Base-by-base conservation (phyloP, 2,888 invertebrate genomes). In the Sarcophaga carnaria region DNA sequence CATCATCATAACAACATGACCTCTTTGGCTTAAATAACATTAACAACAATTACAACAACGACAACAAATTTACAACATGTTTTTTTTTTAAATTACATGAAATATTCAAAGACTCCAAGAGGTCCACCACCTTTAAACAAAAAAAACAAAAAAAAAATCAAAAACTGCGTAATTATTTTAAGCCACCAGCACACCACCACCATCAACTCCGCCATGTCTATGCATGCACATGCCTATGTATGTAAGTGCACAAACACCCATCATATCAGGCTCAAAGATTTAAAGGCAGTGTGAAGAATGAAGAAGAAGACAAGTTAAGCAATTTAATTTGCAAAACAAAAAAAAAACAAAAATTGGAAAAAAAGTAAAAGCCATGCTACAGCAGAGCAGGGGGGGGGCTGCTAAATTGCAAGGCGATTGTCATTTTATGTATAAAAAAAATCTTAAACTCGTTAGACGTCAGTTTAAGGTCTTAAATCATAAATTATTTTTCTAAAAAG, bases 141-240 rank as follows among this genome's bases (percentile, higher is more conserved):
- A 20, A 20, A 20, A 22, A 22, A 22, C 22, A 22, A 1, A 22
- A 22, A 22, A 22, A 22, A 22, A 22, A 22, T 22, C 22, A 22
- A 22, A 49, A 84, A 84, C 84, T 87, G 84, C 84, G 87, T 87
- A 87, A 87, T 87, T 84, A 87, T 84, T 87, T 70, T 75, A 83
- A 87, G 83, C 69, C 83, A 66, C 49, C 45, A 71, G 60, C 59
- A 59, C 45, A 45, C 60, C 20, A 20, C 27, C 64, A n/a, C 66
- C 47, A 11, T n/a, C 74, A 60, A 45, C 54, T 66, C 79, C 54
- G 17, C 5, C 54, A 54, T 54, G 14, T 4, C 17, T 54, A 54
- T 17, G 4, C 1, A 12, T 14, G 11, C 49, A 4, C 1, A 12
- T 14, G 11, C 49, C 1, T 17, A 2, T 37, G 37, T 2, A 37